phyloP scores from a whole-genome alignment of 1,140 invertebrate genomes.

The Neotoxoptera formosana region DNA sequence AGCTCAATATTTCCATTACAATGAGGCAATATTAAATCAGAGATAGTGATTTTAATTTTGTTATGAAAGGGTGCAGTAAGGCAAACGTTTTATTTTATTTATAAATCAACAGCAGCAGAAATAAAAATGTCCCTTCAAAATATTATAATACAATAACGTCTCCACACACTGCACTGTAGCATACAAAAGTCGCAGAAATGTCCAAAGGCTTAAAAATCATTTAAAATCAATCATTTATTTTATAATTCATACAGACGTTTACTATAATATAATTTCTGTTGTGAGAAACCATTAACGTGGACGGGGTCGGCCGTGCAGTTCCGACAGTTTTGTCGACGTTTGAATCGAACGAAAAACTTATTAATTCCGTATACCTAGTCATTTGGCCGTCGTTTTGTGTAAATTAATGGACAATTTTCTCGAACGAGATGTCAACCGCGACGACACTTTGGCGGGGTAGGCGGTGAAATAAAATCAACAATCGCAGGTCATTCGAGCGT shows the following conservation, averaged over 20 bases:
- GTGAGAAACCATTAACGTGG: neutral
- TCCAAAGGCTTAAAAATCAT: neutral
- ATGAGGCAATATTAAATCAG: neutral
- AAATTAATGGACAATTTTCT: neutral
- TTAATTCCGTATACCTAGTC: neutral
- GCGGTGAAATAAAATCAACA: neutral
- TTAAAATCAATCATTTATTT: neutral
- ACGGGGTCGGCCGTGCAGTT: neutral
- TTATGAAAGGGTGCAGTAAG: neutral
- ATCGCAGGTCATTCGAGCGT: neutral
- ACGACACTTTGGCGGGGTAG: neutral
- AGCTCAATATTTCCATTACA: neutral
- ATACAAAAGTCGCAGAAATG: too few relatives aligned
- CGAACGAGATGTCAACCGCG: neutral
- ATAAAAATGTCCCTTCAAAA: neutral
- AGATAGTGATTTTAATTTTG: neutral
- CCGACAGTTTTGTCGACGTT: neutral
- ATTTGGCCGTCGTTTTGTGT: conserved; percentile 9
- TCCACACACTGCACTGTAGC: neutral
- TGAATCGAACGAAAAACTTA: neutral
- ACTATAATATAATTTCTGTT: neutral
- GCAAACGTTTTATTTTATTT: too few relatives aligned
- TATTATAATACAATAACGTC: neutral
- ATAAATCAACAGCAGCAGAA: too few relatives aligned
- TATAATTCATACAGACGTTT: neutral